Conservation (phyloP, 2,113 vertebrate species). For the Mastomys natalensis region DNA sequence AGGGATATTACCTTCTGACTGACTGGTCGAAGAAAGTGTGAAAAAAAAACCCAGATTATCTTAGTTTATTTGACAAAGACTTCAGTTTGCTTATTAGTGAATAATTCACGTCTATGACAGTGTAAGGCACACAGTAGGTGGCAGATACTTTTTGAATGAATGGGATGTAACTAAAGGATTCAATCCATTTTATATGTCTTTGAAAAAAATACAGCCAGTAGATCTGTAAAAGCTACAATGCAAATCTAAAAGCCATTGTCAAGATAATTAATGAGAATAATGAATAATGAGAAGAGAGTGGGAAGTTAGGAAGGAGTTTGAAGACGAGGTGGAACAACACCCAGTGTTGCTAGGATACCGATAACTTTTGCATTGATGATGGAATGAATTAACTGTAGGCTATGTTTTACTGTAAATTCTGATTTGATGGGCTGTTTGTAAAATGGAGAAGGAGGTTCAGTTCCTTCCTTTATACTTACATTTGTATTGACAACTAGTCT, state of each 20-base stretch:
- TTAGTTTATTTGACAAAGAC: background rate
- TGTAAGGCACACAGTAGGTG: background rate
- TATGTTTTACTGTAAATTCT: background rate
- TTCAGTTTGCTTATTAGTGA: background rate
- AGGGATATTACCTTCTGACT: background rate
- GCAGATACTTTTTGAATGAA: background rate
- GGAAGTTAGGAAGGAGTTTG: background rate
- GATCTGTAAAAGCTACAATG: background rate
- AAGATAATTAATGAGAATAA: background rate
- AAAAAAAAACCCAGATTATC: background rate
- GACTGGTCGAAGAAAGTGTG: background rate
- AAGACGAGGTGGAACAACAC: background rate
- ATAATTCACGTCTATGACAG: background rate
- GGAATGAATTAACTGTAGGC: background rate
- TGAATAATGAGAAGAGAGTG: background rate
- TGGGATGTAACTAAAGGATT: background rate
- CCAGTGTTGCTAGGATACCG: background rate
- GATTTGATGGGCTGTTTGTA: background rate
- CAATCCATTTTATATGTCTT: background rate
- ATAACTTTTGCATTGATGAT: background rate
- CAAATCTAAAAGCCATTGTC: background rate
- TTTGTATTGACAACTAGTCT: background rate
- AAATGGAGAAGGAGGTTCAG: constrained; percentile 25
- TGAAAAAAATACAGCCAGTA: background rate
- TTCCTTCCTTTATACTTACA: background rate